Base-by-base conservation (phyloP, 2,113 vertebrate species). In the Numenius arquata region DNA sequence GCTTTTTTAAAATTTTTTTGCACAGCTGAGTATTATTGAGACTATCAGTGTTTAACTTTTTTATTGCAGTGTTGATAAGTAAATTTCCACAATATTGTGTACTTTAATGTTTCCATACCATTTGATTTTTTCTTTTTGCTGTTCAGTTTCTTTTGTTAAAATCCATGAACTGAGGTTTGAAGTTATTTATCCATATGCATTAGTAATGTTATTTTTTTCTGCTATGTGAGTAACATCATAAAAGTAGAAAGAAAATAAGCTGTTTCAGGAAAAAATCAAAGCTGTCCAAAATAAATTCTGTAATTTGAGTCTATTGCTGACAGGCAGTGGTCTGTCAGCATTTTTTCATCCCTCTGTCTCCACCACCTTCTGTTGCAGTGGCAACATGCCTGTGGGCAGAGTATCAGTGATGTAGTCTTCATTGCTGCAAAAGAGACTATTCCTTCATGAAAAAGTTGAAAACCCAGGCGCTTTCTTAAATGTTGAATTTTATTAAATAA, bases 351-450 rank as follows among this genome's bases (percentile, higher is more conserved):
- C 65, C 61, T 85, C 50, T 83, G 38, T 93, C 59, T 92, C 79
- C 23, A 52, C 29, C 72, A 67, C 92, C 79, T 85, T 96, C 85
- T 96, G 78, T 88, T 91, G 79, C 72, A 85, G 11, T 88, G 85
- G 90, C 81, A 91, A 34, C 0, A 0, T 85, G 85, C 85, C 89
- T 85, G 58, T 53, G 72, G 74, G 78, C 81, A 93, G 78, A 47
- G 74, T 59, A 66, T 76, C 47, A 43, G 5, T 56, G 55, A 40
- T 73, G 91, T 80, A 36, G 47, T 52, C 32, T 73, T 65, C 45
- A 3, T 76, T 52, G 59, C 63, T 83, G n/a, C 71, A 73, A 2
- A 89, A 48, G 36, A 58, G 27, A 48, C 34, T 3, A 0, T 85
- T 90, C 16, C 32, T 79, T 91, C n/a, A 21, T 58, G 71, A 45